A percentile compares a stretch with the other conserved stretches of the same genome.
Evolutionary conservation across 2,888 invertebrate species (phyloP).

Genomic region (Sialis lutaria): DNA sequence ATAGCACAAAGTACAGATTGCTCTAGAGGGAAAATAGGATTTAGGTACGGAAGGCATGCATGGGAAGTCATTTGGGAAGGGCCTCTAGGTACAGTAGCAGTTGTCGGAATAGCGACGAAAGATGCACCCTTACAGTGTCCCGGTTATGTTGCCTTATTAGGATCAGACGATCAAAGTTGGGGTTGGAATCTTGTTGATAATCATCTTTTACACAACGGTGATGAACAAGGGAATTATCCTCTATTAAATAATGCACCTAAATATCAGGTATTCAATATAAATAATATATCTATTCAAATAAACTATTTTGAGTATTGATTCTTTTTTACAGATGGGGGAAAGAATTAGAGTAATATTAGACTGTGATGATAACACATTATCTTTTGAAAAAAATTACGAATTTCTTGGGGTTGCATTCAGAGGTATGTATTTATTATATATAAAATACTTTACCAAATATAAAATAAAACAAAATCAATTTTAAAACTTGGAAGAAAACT

Average conservation of each 20-base stretch:
- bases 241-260: conserved; percentile 89
- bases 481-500: background rate
- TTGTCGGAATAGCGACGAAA: conserved; percentile 88
- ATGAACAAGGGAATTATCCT: conserved; percentile 87
- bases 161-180: conserved; percentile 96
- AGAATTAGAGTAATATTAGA: conserved; percentile 92
- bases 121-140: conserved; percentile 86
- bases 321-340: conserved; percentile 70
- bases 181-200: conserved; percentile 99
- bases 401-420: conserved; percentile 96
- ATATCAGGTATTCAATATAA: conserved; percentile 58
- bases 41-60: conserved; percentile 80
- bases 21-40: conserved; percentile 77
- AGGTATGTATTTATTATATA: conserved; percentile 37
- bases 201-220: conserved; percentile 89
- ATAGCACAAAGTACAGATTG: conserved; percentile 98
- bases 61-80: conserved; percentile 99
- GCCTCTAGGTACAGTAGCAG: conserved; percentile 93
- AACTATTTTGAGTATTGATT: background rate
- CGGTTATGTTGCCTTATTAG: conserved; percentile 88
- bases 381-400: conserved; percentile 96
- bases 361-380: conserved; percentile 91
- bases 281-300: background rate
- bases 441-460: background rate
- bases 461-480: background rate